These are phyloP conservation scores for Saccopteryx leptura DNA, from an alignment of 2,113 vertebrate species.

Conservation along the genomic window DNA sequence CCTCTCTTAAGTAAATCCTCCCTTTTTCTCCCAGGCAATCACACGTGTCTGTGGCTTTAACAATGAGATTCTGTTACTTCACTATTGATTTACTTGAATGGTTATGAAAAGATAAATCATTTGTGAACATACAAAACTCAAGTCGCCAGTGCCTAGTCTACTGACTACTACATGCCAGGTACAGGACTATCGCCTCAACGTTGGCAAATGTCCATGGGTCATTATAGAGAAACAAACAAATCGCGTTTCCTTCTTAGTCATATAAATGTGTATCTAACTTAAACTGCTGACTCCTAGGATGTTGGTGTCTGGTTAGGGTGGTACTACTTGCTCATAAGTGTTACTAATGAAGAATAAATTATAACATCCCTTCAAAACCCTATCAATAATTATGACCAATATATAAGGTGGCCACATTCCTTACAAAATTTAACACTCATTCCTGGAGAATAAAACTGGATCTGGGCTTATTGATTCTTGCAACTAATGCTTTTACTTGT, in stretches of 20 bases:
- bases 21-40: neutral
- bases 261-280: neutral
- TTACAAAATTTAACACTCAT: neutral
- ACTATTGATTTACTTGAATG: neutral
- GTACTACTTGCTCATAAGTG: neutral
- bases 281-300: neutral
- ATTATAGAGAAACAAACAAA: neutral
- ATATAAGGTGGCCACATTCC: neutral
- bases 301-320: neutral
- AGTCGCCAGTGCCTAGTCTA: neutral
- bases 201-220: neutral
- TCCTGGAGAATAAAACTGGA: neutral
- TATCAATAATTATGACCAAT: neutral
- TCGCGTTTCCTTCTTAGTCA: neutral
- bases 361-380: neutral
- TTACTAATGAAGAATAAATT: conserved; percentile 6
- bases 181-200: neutral
- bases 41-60: neutral
- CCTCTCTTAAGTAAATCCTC: neutral
- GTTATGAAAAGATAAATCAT: neutral
- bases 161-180: neutral
- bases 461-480: neutral
- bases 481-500: neutral
- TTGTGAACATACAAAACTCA: neutral
- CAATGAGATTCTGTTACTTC: conserved; percentile 9